Evolutionary conservation across 2,113 vertebrate genomes (phyloP).

Genomic region (Notechis scutatus): DNA sequence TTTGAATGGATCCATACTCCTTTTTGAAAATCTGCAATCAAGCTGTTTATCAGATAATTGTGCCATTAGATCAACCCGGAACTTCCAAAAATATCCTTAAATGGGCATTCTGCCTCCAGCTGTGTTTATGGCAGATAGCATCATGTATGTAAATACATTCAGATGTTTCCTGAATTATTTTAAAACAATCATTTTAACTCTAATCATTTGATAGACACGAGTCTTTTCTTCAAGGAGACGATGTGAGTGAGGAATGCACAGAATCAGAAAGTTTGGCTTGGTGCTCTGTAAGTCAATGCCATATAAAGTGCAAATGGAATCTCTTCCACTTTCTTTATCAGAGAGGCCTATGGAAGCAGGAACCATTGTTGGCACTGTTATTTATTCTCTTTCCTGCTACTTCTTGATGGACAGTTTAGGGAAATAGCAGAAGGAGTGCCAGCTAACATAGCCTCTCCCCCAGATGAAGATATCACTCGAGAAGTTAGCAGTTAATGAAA

Average conservation of each 20-base stretch:
- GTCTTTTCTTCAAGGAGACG: slow-evolving; percentile 71
- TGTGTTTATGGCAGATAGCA: slow-evolving; percentile 80
- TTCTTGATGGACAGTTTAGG: neutral
- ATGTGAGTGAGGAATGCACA: slow-evolving; percentile 54
- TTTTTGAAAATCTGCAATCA: neutral
- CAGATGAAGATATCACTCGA: neutral
- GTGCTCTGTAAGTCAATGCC: neutral
- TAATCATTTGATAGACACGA: slow-evolving; percentile 79
- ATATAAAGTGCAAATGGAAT: neutral
- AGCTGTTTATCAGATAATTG: slow-evolving; percentile 12
- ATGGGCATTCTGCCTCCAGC: slow-evolving; percentile 76
- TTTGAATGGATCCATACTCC: neutral
- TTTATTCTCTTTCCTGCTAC: neutral
- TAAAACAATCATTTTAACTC: slow-evolving; percentile 80
- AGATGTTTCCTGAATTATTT: slow-evolving; percentile 79
- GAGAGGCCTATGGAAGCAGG: neutral
- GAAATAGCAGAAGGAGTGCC: neutral
- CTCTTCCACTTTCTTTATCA: neutral
- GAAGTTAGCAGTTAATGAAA: neutral
- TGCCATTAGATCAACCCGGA: slow-evolving; percentile 42
- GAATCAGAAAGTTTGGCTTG: neutral
- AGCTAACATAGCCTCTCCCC: neutral
- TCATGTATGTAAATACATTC: slow-evolving; percentile 86
- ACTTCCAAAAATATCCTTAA: slow-evolving; percentile 76
- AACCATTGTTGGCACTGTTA: neutral